phyloP scores from a whole-genome alignment of 1,140 invertebrate genomes.

The Leptinotarsa defecta region DNA sequence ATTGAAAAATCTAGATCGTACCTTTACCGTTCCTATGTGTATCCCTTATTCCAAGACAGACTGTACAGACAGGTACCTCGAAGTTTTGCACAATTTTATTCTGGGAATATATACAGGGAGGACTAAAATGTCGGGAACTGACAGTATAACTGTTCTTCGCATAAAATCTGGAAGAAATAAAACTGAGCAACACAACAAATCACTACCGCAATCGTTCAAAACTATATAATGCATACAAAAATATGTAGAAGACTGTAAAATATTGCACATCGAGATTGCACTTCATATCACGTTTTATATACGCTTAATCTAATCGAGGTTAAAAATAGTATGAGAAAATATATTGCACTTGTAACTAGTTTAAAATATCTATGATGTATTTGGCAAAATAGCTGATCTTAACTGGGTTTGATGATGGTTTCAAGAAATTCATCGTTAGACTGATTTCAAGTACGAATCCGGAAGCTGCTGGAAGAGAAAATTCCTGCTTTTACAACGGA shows the following conservation, averaged over 20 bases:
- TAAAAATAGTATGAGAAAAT: conserved; percentile 3
- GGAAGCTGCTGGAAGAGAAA: too few relatives aligned
- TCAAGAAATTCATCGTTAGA: neutral
- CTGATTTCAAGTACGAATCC: too few relatives aligned
- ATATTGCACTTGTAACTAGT: conserved; percentile 10
- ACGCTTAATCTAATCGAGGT: neutral
- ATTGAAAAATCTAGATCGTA: neutral
- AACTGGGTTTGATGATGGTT: neutral
- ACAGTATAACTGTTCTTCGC: neutral
- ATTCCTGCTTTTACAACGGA: too few relatives aligned
- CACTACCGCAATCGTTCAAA: neutral
- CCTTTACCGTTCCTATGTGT: neutral
- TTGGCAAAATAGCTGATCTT: conserved; percentile 28
- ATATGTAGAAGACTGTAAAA: conserved; percentile 12
- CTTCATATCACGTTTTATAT: neutral
- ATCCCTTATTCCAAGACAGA: neutral
- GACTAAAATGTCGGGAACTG: neutral
- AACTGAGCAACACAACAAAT: conserved; percentile 3
- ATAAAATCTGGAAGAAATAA: neutral
- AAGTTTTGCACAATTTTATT: conserved; percentile 24
- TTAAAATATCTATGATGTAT: conserved; percentile 7
- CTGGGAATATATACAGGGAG: conserved; percentile 10
- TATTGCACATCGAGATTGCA: conserved; percentile 19
- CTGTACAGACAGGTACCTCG: conserved; percentile 28
- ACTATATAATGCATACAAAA: neutral